These are phyloP conservation scores for Danionella cerebrum DNA, from an alignment of 2,113 vertebrate species.

Conservation along the genomic window DNA sequence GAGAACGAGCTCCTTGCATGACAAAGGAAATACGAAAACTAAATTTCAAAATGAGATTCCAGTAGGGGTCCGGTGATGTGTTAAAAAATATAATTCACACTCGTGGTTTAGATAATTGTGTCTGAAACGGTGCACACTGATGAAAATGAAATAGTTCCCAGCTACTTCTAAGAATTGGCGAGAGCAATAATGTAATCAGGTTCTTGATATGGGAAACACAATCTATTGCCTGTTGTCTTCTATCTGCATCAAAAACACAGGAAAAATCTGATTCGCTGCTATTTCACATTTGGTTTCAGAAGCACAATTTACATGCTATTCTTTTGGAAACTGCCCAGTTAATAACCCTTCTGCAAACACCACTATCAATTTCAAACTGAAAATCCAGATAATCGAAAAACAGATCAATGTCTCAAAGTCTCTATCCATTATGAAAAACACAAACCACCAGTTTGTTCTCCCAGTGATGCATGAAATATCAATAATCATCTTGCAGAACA, in stretches of 20 bases:
- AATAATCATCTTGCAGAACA: background rate
- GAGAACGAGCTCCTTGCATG: background rate
- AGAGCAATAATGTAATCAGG: background rate
- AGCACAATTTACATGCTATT: background rate
- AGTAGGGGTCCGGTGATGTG: background rate
- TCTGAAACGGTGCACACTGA: constrained; percentile 4
- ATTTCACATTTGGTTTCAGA: too few relatives aligned
- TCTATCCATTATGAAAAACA: background rate
- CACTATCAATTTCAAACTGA: background rate
- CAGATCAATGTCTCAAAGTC: background rate
- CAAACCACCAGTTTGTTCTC: background rate
- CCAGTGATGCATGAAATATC: background rate
- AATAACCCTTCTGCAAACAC: background rate
- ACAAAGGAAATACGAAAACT: background rate
- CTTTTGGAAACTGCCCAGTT: background rate
- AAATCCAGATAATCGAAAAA: background rate
- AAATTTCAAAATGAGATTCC: constrained; percentile 8
- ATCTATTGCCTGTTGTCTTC: too few relatives aligned
- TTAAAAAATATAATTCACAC: constrained; percentile 18
- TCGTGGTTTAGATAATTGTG: constrained; percentile 17
- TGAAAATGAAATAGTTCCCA: constrained; percentile 23
- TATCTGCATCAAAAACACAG: background rate
- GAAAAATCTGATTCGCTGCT: too few relatives aligned
- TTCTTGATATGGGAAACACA: background rate
- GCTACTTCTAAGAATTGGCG: background rate